Base-by-base conservation (phyloP, 1,140 invertebrate species). In the Drosophila pachea region DNA sequence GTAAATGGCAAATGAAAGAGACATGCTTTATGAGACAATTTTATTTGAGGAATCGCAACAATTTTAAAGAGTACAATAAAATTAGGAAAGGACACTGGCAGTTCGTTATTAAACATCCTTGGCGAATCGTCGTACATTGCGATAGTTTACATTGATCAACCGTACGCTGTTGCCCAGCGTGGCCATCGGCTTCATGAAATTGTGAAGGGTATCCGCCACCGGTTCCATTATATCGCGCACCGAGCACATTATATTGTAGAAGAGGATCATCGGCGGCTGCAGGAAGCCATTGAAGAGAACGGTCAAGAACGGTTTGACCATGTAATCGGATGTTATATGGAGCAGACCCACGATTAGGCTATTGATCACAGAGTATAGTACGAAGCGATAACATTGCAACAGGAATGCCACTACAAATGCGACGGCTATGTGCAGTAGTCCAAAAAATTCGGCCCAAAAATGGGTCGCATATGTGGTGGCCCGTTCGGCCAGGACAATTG, bases 361-460 rank as follows among this genome's bases (percentile, higher is more conserved):
- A 47, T 93, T 90, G 5, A 93, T 50, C 38, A 93, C 69, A 47
- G 91, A 92, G 64, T 91, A 91, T 2, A 93, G 86, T 0, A 92
- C 36, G 61, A 93, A 94, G 12, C 88, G 72, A 45, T 89, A 89
- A 3, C 91, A 74, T 75, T 94, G 93, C 14, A 94, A 83, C 29
- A 93, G 72, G 67, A 93, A 93, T n/a, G 92, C 90, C 1, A 91
- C 92, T 7, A 92, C 60, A 68, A 93, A 93, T 3, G 92, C 90
- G 16, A 91, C 90, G 33, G 90, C 91, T 42, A 94, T 92, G 68
- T 93, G 92, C 32, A 93, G 75, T 2, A 90, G 90, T 2, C 93
- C 93, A 69, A 93, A 94, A 65, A 93, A 90, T 77, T 93, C 92
- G 4, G 93, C 92, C 93, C 93, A 94, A 69, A 93, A 93, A 61